A percentile compares a stretch with the other conserved stretches of the same genome.
Conservation (phyloP, 2,113 vertebrate species). For the Taxidea taxus region DNA sequence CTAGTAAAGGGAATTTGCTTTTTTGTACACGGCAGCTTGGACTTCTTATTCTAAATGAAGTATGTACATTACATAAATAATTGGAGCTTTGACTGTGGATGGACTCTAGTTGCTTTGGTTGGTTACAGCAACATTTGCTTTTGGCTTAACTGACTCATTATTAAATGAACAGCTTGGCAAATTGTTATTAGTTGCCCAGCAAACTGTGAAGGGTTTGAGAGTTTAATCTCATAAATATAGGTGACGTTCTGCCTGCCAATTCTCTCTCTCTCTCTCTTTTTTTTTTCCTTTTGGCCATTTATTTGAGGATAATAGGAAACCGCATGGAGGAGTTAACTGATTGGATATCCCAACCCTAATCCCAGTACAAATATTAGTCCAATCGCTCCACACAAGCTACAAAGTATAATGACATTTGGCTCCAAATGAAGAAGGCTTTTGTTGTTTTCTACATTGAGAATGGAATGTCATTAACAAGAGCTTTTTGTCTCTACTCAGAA, state of each 20-base stretch:
- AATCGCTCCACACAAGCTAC: constrained; percentile 61
- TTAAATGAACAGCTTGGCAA: constrained; percentile 74
- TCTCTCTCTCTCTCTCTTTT: constrained; percentile 11
- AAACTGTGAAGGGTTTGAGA: constrained; percentile 71
- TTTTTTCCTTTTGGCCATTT: constrained; percentile 54
- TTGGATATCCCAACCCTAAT: constrained; percentile 69
- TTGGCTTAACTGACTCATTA: constrained; percentile 71
- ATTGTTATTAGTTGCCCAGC: constrained; percentile 71
- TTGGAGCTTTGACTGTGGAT: neutral
- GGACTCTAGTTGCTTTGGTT: neutral
- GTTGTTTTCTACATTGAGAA: constrained; percentile 66
- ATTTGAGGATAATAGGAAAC: constrained; percentile 60
- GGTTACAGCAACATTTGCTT: constrained; percentile 59
- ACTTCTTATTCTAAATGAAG: constrained; percentile 7
- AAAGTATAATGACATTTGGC: constrained; percentile 72
- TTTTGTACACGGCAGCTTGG: neutral
- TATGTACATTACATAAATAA: neutral
- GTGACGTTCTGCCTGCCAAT: constrained; percentile 63
- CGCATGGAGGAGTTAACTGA: constrained; percentile 70
- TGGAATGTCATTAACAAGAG: constrained; percentile 77
- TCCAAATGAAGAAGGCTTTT: constrained; percentile 74
- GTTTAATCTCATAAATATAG: constrained; percentile 76
- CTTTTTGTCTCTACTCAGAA: constrained; percentile 78
- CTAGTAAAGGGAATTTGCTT: neutral
- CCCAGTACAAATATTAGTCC: constrained; percentile 77